These are phyloP conservation scores for Polydrusus pterygomalis DNA, from an alignment of 2,888 invertebrate genomes.

Conservation along the genomic window DNA sequence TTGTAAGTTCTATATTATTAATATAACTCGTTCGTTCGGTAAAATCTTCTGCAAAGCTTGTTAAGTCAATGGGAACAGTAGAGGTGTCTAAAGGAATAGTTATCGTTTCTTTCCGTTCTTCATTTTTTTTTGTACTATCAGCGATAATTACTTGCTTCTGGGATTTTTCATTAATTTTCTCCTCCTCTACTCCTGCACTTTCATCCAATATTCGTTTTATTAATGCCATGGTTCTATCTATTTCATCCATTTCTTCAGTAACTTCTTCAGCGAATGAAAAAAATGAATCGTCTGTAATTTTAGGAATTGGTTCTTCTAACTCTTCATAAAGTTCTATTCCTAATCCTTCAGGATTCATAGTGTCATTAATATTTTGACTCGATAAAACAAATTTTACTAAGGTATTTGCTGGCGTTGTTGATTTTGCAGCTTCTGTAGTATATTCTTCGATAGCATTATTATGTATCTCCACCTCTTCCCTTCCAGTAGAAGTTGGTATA, in stretches of 20 bases:
- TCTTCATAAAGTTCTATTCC: neutral
- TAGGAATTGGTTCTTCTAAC: neutral
- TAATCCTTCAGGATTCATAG: neutral
- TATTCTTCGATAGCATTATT: neutral
- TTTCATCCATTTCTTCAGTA: conserved; percentile 1
- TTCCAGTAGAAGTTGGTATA: neutral
- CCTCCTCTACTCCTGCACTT: neutral
- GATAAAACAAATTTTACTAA: neutral
- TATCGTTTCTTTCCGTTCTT: neutral
- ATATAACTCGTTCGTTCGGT: neutral
- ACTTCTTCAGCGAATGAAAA: no score
- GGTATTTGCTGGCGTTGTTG: no score
- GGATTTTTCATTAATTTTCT: neutral
- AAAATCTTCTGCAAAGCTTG: neutral
- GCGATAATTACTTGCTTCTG: neutral
- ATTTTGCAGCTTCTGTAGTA: neutral
- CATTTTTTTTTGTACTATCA: neutral
- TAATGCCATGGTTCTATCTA: neutral
- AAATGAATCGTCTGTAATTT: neutral
- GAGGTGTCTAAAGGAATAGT: conserved; percentile 7
- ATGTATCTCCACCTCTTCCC: conserved; percentile 10
- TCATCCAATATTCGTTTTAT: conserved; percentile 15
- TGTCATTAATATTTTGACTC: conserved; percentile 2
- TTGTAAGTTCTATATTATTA: neutral
- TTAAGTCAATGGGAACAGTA: neutral